Percentiles rank a stretch among this genome's conserved stretches.
phyloP scores from a whole-genome alignment of 2,888 invertebrate genomes.

The Dicranocentrus wangi region DNA sequence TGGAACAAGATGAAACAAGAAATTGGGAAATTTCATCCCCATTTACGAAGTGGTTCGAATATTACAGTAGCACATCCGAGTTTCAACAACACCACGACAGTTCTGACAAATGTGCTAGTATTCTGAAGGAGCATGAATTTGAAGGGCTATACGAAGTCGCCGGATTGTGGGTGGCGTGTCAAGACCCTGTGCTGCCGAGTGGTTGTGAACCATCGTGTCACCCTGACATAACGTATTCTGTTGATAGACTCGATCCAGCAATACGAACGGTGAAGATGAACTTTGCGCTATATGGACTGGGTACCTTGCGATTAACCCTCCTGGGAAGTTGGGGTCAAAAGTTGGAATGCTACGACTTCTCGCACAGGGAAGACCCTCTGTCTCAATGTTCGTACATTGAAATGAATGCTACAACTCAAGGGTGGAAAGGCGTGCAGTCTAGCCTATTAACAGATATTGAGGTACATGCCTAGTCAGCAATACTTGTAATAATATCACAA shows the following conservation, averaged over 20 bases:
- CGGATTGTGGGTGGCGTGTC: conserved; percentile 22
- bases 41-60: conserved; percentile 21
- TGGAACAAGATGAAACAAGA: too few relatives aligned
- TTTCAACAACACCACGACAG: neutral
- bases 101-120: neutral
- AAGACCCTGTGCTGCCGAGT: neutral
- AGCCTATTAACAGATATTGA: too few relatives aligned
- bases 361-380: conserved; percentile 1
- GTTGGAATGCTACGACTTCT: conserved; percentile 35
- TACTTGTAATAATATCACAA: too few relatives aligned
- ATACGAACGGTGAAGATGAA: conserved; percentile 8
- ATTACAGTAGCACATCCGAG: conserved; percentile 8
- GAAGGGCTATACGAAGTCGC: neutral
- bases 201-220: neutral
- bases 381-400: conserved; percentile 9
- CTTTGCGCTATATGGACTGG: conserved; percentile 14
- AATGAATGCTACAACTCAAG: neutral
- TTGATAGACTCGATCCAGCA: too few relatives aligned
- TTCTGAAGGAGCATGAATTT: neutral
- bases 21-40: neutral
- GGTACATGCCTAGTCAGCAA: too few relatives aligned
- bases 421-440: neutral
- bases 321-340: too few relatives aligned
- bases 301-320: neutral
- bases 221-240: neutral